Evolutionary conservation across 2,113 vertebrate genomes (phyloP).

Genomic region (Anoplopoma fimbria): DNA sequence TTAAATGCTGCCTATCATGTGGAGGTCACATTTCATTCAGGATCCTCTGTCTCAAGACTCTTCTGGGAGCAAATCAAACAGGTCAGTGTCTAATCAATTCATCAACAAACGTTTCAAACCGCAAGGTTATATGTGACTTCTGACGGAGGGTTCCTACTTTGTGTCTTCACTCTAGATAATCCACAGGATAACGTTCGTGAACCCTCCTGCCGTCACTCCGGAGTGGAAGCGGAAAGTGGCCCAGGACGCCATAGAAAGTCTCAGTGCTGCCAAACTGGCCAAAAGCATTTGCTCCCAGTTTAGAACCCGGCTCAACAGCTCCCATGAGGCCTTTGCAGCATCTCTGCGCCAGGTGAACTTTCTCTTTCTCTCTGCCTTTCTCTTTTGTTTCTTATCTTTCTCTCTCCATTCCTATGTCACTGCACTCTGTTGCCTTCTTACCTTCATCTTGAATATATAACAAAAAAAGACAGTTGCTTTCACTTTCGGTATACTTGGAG

Average conservation of each 20-base stretch:
- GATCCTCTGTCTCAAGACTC: slow-evolving; percentile 93
- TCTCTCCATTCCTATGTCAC: neutral
- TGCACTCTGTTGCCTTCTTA: neutral
- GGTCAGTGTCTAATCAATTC: slow-evolving; percentile 77
- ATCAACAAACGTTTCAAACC: neutral
- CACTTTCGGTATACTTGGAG: neutral
- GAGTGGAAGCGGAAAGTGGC: slow-evolving; percentile 99
- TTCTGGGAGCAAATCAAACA: slow-evolving; percentile 99
- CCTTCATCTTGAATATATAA: neutral
- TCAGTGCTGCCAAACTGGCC: slow-evolving; percentile 96
- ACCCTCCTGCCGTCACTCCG: slow-evolving; percentile 90
- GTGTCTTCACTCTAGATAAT: slow-evolving; percentile 86
- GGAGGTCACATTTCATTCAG: slow-evolving; percentile 97
- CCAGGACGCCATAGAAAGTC: slow-evolving; percentile 98
- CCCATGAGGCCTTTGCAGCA: slow-evolving; percentile 96
- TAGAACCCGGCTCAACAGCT: slow-evolving; percentile 94
- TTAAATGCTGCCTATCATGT: slow-evolving; percentile 98
- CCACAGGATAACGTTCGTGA: slow-evolving; percentile 94
- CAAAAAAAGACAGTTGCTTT: neutral
- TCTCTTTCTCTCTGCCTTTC: neutral
- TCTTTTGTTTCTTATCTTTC: neutral
- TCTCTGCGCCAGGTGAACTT: slow-evolving; percentile 91
- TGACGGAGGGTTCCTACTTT: neutral
- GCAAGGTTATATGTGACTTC: neutral
- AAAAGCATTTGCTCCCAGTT: slow-evolving; percentile 99